Evolutionary conservation across 2,113 vertebrate species (phyloP), one percentile per base, ranked within the genome.

Genomic region (Nesogale talazaci): DNA sequence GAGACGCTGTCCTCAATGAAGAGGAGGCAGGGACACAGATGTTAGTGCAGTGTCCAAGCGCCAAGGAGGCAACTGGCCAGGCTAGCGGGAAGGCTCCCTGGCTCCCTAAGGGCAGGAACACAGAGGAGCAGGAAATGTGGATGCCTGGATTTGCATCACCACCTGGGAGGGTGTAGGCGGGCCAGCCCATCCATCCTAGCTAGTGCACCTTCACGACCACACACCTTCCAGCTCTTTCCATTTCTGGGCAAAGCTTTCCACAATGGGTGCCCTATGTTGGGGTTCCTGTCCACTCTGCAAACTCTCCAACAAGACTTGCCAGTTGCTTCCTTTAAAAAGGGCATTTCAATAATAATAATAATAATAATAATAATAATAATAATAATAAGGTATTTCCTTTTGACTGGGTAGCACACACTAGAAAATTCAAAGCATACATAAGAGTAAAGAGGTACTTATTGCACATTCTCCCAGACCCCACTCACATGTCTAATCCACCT

Each of bases 101-200:
- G n/a, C 34, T 22, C 19, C 14, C 70, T 36, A 74, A 42, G 80
- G 34, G 72, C 6, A 4, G 4, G 1, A 40, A 4, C 23, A 2
- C 17, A 19, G 38, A 0, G 75, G 67, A 52, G 10, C 20, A 72
- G 65, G 36, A 42, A 6, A 40, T 0, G 6, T 14, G 2, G 11
- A 10, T 42, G 19, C 57, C 36, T 72, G n/a, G 82, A 81, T 23
- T 31, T 34, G 4, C 19, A 31, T n/a, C 46, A 25, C 31, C 7
- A 19, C 22, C 56, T 10, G 19, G 0, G 23, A 2, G 4, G 3
- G 0, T 31, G 1, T 0, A 0, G 22, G 42, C 56, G 83, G 46
- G 38, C 46, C 65, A 65, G 34, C 22, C 23, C 22, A 3, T 23
- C 23, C 22, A 3, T 1, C 19, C 3, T 1, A 17, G 56, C 63